Conservation (phyloP, 2,797 vertebrate species). For the Sebastes taczanowskii region DNA sequence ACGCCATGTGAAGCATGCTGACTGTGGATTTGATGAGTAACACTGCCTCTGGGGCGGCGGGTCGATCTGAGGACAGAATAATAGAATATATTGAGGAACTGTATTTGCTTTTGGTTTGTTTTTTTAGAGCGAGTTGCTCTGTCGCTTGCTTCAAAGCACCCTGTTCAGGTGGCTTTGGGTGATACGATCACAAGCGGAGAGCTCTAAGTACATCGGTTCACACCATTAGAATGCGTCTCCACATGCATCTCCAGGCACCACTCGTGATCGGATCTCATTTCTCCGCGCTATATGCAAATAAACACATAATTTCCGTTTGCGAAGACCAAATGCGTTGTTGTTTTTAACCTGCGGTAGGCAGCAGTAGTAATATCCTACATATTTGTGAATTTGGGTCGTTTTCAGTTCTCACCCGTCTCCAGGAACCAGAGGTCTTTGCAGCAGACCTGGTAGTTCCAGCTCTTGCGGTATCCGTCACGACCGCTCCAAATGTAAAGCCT, state of each 20-base stretch:
- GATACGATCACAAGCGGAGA: too few relatives aligned
- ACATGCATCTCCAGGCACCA: fast-evolving
- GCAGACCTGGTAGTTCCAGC: constrained; percentile 96
- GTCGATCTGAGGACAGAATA: constrained; percentile 82
- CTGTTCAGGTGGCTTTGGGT: too few relatives aligned
- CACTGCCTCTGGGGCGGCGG: constrained; percentile 88
- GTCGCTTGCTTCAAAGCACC: too few relatives aligned
- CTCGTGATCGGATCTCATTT: too few relatives aligned
- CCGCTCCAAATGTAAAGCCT: constrained; percentile 97
- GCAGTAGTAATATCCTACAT: too few relatives aligned
- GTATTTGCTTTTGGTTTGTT: background rate
- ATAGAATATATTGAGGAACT: background rate
- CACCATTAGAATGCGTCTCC: too few relatives aligned
- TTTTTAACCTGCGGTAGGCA: too few relatives aligned
- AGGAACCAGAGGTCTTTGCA: constrained; percentile 99
- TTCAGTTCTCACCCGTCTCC: constrained; percentile 90
- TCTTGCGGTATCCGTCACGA: constrained; percentile 94
- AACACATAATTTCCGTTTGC: too few relatives aligned
- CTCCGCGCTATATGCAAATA: too few relatives aligned
- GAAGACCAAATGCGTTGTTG: too few relatives aligned
- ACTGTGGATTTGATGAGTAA: constrained; percentile 94
- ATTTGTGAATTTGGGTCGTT: background rate
- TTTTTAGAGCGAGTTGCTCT: fast-evolving
- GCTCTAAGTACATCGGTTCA: too few relatives aligned
- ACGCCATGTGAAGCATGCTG: constrained; percentile 93